phyloP scores from a whole-genome alignment of 2,797 vertebrate genomes.

The Knipowitschia caucasica region DNA sequence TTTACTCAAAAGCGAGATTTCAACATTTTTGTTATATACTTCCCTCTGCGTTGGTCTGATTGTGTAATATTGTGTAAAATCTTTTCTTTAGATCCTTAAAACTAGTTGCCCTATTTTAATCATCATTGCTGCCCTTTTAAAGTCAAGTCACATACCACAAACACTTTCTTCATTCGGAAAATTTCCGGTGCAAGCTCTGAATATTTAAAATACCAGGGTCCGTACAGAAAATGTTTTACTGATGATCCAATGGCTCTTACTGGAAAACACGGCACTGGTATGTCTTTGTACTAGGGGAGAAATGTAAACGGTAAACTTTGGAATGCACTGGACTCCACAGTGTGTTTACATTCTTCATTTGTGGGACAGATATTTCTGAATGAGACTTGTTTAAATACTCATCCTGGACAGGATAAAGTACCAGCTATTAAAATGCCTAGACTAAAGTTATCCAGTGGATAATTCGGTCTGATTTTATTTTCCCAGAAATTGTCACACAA shows the following conservation, averaged over 20 bases:
- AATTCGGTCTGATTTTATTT: constrained; percentile 20
- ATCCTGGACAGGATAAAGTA: constrained; percentile 24
- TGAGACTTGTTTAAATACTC: constrained; percentile 58
- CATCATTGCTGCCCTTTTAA: background rate
- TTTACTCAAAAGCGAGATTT: no score
- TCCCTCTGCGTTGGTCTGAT: no score
- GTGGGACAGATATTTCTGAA: constrained; percentile 65
- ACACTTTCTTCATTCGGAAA: constrained; percentile 27
- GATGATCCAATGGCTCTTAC: constrained; percentile 72
- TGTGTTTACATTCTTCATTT: constrained; percentile 71
- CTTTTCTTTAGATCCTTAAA: no score
- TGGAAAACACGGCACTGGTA: constrained; percentile 75
- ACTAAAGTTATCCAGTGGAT: constrained; percentile 24
- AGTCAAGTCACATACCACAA: background rate
- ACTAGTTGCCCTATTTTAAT: no score
- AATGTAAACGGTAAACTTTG: constrained; percentile 89
- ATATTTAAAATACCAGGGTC: constrained; percentile 56
- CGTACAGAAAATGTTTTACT: constrained; percentile 57
- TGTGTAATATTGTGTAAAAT: no score
- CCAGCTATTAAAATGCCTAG: constrained; percentile 25
- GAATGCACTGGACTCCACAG: constrained; percentile 60
- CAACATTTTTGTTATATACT: no score
- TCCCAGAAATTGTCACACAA: constrained; percentile 18
- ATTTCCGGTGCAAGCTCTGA: constrained; percentile 47
- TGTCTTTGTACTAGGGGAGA: constrained; percentile 76